Evolutionary conservation across 1,140 invertebrate genomes (phyloP), one percentile per base, ranked within the genome.

Genomic region (Aphidius gifuensis): DNA sequence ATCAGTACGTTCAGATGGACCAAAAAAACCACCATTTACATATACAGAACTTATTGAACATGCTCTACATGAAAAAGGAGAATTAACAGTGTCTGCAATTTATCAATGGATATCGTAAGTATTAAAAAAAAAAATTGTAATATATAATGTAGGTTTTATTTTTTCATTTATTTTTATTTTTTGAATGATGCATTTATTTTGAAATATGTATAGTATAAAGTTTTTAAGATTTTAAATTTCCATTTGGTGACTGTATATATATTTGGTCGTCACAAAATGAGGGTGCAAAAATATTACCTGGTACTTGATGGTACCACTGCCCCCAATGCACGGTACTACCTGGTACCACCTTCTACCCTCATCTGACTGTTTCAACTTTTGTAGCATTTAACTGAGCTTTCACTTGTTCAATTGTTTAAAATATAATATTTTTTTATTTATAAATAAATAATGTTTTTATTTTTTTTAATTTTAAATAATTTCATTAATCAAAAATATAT

Each of bases 41-140:
- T 94, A 94, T 68, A 93, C 92, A 1, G 92, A 94, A 75, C 82
- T 94, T 59, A 94, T 94, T 64, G 91, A 93, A 77, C 87, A 90
- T 71, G 92, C 92, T 49, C 75, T 94, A 53, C 85, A 86, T 69
- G 92, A 93, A 74, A 90, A 87, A 70, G 90, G 91, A 51, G 90
- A 92, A 76, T 79, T 94, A 51, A 93, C 92, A 2, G 92, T 94
- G n/a, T 93, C 92, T 6, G 91, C 89, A 42, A 93, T 94, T 70
- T 94, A 94, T 76, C 88, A 91, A 66, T 94, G 92, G 92, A 94
- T 94, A 68, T 92, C 91, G 92, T 94, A 84, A 93, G 92, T 91
- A 58, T 48, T 47, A 8, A 40, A 43, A 11, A 55, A 6, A 55
- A 21, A 21, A 5, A 55, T 55, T 38, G 32, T 11, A 43, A 11